Evolutionary conservation across 2,888 invertebrate genomes (phyloP), one percentile per base, ranked within the genome.

Genomic region (Eutolmus rufibarbis): DNA sequence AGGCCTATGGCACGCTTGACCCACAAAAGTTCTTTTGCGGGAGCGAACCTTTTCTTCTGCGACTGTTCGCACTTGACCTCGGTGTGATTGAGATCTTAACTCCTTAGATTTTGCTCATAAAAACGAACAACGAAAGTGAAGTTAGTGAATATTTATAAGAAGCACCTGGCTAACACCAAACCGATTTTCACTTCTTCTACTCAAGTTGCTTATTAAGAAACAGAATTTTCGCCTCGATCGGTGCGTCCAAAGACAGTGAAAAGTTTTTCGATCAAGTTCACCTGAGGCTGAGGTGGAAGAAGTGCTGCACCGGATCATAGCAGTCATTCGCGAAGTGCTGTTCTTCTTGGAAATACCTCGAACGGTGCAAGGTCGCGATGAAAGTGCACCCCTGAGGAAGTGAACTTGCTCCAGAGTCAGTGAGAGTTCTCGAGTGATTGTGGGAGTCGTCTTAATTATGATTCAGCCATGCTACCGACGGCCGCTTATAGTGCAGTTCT

Each of bases 371-470:
- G 57, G 19, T 31, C 57, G 82, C 57, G 40, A 66, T 37, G 19
- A 66, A 57, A 82, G 57, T 66, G 57, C 28, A 12, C 31, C 1
- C 16, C 12, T 82, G 28, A 56, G 57, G 57, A 82, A 82, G 57
- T 82, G 57, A 23, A 12, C 46, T n/a, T 34, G n/a, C n/a, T 46
- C 46, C 43, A 46, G 43, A 57, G 57, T n/a, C n/a, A 82, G 57
- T 82, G 57, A 82, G 57, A 85, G 85, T 85, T 40, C 23, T 74
- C 12, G 51, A 77, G 86, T 77, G 86, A 85, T 56, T 43, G 74
- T 74, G 51, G 51, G 74, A 28, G 43, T 74, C 8, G 19, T 34
- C n/a, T 66, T 84, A 40, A 46, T 74, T 46, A 85, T 85, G 74
- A 31, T n/a, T 3, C 2, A 31, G 31, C 43, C 84, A 85, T 85